Base-by-base conservation (phyloP, 2,797 vertebrate species). In the Hozukius guyotensis region DNA sequence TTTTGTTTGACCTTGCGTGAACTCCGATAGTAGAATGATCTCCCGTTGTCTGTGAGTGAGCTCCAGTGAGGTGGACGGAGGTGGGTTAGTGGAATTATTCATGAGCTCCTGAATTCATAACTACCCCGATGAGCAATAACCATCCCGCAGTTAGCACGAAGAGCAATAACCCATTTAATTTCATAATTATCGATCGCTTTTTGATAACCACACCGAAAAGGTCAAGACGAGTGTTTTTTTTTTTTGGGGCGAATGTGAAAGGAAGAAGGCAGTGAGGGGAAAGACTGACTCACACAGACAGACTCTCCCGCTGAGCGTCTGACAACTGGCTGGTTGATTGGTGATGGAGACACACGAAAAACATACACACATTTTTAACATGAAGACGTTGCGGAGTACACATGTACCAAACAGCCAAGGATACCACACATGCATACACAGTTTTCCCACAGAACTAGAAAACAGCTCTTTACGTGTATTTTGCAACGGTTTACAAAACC, bases 41-140 rank as follows among this genome's bases (percentile, higher is more conserved):
- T 8, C 11, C 13, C 34, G 56, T 59, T 31, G 18, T 72, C 59
- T 88, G 22, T 29, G 53, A 61, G 53, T 4, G 46, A 42, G 49
- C 72, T 80, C 69, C 32, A 10, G 36, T 14, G 70, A 64, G 66
- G 64, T 53, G 49, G 34, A 62, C 22, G 31, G 20, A 38, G 42
- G 38, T 49, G 31, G 27, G 18, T 6, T 5, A 72, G 25, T 5
- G 63, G 65, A 64, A 89, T 92, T 89, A 86, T 80, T 92, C 82
- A 76, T 88, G 63, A 82, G 81, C 84, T 86, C 86, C 66, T 68
- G 82, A 88, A 83, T 94, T 91, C 88, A 93, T 90, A 88, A 92
- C 87, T 63, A 72, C 85, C 84, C 69, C 62, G 64, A 87, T 82
- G 88, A 90, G 91, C 90, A 93, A 93, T 94, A 94, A 92, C 84